Conservation (phyloP, 2,888 invertebrate species). For the Folsomia candida region DNA sequence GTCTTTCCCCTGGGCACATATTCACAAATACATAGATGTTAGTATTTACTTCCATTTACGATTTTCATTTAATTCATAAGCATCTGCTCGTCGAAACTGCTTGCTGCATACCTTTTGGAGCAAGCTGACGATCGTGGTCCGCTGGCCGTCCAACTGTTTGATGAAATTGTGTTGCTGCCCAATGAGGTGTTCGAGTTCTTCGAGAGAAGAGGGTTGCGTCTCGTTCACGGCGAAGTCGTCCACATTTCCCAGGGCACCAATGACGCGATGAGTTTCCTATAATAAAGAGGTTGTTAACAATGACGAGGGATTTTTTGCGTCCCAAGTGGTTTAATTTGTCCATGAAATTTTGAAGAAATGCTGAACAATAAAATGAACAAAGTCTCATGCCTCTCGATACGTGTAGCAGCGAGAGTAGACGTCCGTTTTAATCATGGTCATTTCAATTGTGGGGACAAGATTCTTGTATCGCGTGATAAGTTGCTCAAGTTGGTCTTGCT, state of each 20-base stretch:
- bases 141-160: conserved; percentile 71
- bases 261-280: background rate
- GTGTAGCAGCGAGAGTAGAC: conserved; percentile 89
- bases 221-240: conserved; percentile 69
- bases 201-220: conserved; percentile 67
- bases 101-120: too few species aligned
- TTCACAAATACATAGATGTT: too few species aligned
- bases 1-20: too few species aligned
- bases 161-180: conserved; percentile 79
- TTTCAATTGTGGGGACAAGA: conserved; percentile 85
- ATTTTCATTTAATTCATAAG: too few species aligned
- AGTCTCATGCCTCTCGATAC: conserved; percentile 81
- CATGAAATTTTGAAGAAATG: too few species aligned
- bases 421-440: conserved; percentile 89
- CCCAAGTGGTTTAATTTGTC: too few species aligned
- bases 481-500: conserved; percentile 77
- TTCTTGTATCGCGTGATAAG: conserved; percentile 85
- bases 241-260: conserved; percentile 66
- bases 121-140: conserved; percentile 83
- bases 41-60: too few species aligned
- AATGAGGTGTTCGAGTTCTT: conserved; percentile 72
- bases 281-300: too few species aligned
- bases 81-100: too few species aligned
- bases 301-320: too few species aligned
- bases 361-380: too few species aligned